Conservation (phyloP, 1,140 invertebrate genomes). For the Chlorops oryzae region DNA sequence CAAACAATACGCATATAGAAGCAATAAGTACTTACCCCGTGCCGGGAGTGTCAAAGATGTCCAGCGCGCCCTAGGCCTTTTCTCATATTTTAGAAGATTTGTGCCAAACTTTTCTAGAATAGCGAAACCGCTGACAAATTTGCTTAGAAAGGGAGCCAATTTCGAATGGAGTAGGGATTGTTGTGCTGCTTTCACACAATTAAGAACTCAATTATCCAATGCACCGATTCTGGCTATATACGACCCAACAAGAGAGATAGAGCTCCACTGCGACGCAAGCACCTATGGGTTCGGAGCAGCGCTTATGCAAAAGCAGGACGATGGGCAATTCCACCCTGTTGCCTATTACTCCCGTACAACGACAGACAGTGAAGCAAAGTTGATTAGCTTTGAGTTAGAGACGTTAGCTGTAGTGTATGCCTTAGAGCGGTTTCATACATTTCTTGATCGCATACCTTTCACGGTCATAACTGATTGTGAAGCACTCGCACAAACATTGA, state of each 20-base stretch:
- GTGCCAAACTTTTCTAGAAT: slow-evolving; percentile 26
- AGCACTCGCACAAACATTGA: slow-evolving; percentile 23
- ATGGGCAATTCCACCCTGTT: slow-evolving; percentile 1
- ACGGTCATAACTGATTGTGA: slow-evolving; percentile 35
- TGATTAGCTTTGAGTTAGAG: slow-evolving; percentile 48
- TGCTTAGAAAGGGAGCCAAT: slow-evolving; percentile 6
- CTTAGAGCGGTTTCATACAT: slow-evolving; percentile 27
- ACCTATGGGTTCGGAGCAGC: slow-evolving; percentile 21
- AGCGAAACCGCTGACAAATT: slow-evolving; percentile 25
- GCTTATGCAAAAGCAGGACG: slow-evolving; percentile 20
- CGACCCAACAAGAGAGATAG: too few species aligned
- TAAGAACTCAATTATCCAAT: too few species aligned
- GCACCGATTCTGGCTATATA: too few species aligned
- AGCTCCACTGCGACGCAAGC: slow-evolving; percentile 26
- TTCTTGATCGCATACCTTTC: slow-evolving; percentile 42
- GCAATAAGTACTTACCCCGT: too few species aligned
- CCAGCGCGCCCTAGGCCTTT: too few species aligned
- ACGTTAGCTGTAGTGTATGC: slow-evolving; percentile 46
- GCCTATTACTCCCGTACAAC: slow-evolving; percentile 29
- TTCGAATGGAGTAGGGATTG: slow-evolving; percentile 11
- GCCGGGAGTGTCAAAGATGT: too few species aligned
- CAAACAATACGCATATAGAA: slow-evolving; percentile 24
- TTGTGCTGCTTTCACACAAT: slow-evolving; percentile 8
- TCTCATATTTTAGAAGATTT: slow-evolving; percentile 37
- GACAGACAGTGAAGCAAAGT: slow-evolving; percentile 40